Evolutionary conservation across 2,797 vertebrate genomes (phyloP).

Genomic region (Limnodromus scolopaceus): DNA sequence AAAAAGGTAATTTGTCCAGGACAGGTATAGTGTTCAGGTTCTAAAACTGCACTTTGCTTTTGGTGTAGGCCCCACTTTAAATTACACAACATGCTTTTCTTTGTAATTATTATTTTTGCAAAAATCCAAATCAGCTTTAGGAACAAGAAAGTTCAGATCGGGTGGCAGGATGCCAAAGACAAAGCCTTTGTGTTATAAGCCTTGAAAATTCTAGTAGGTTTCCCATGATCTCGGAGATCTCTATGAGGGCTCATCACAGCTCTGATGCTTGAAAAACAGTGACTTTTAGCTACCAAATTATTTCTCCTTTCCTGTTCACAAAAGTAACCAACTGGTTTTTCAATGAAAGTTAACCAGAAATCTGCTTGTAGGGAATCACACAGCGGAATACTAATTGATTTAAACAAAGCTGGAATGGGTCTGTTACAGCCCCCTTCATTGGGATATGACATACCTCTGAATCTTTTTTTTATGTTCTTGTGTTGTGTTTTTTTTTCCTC

Average conservation of each 20-base stretch:
- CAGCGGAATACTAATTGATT: constrained; percentile 42
- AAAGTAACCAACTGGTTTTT: constrained; percentile 27
- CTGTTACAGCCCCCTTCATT: neutral
- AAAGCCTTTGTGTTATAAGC: neutral
- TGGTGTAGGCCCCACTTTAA: neutral
- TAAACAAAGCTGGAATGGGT: neutral
- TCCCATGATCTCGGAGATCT: neutral
- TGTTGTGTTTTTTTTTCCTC: neutral
- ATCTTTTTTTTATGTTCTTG: neutral
- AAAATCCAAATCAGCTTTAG: neutral
- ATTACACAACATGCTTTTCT: neutral
- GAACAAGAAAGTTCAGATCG: neutral
- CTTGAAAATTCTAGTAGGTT: neutral
- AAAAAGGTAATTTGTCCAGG: neutral
- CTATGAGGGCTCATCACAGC: neutral
- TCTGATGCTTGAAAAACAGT: neutral
- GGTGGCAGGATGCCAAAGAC: neutral
- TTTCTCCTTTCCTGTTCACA: constrained; percentile 14
- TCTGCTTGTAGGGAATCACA: neutral
- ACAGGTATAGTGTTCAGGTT: neutral
- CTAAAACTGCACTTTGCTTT: neutral
- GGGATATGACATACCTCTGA: constrained; percentile 35
- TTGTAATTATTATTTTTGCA: neutral
- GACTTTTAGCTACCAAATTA: constrained; percentile 20
- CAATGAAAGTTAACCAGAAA: constrained; percentile 13